Base-by-base conservation (phyloP, 2,113 vertebrate genomes). In the Hippocampus abdominalis region DNA sequence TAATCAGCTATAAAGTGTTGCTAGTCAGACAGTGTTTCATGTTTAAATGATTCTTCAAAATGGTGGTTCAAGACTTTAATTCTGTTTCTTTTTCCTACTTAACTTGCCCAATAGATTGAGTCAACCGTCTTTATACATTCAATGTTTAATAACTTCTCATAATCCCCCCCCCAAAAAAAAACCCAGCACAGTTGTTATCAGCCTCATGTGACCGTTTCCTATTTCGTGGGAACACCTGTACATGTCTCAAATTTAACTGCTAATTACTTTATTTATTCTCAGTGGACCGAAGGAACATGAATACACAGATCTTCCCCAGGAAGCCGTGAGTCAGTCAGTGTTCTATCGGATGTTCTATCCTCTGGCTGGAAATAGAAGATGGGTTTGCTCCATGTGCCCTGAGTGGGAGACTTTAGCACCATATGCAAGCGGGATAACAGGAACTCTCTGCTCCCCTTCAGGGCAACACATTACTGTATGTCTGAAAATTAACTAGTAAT, bases 301-400 rank as follows among this genome's bases (percentile, higher is more conserved):
- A 83, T 15, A 77, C 65, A 72, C 73, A 75, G 64, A 69, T 57
- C 73, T 69, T 65, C 61, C 25, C 11, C 76, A 84, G 87, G 85
- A 85, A 86, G 75, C 36, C 0, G 12, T 84, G 85, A 87, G 75
- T 90, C 87, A 88, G 73, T 46, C 71, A 39, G 76, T 70, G 72
- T 61, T 70, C 76, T 84, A 80, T 90, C 82, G 72, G 69, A 69
- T 57, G 1, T 4, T 75, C 51, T 69, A 74, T 80, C 65, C 66
- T 74, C 78, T 54, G 64, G 69, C 76, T 87, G 61, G 20, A 65
- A 77, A 79, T 75, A 83, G 63, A 73, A 76, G 70, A 62, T 54
- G 0, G 51, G 70, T 65, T 77, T 77, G 70, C 73, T 83, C 46
- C 2, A 51, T 63, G 64, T 63, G 82, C 75, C 10, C 68, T 0